Percentiles rank a stretch among this genome's conserved stretches.
Conservation (phyloP, 2,888 invertebrate genomes). For the Thera obeliscata region DNA sequence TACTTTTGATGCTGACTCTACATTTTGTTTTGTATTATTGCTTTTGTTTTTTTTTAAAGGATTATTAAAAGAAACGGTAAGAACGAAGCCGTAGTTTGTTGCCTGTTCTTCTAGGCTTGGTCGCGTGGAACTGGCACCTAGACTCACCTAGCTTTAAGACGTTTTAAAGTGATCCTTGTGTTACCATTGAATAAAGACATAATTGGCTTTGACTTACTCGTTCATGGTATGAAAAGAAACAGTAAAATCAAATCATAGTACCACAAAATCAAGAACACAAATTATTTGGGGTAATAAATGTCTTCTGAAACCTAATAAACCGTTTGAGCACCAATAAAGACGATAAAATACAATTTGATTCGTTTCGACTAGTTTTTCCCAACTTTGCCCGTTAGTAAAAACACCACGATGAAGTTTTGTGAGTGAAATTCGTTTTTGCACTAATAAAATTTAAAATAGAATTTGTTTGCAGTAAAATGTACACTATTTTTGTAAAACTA, state of each 20-base stretch:
- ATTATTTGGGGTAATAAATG: background rate
- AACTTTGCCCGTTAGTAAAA: conserved; percentile 17
- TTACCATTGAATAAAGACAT: too few relatives aligned
- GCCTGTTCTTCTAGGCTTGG: too few relatives aligned
- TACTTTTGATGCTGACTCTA: too few relatives aligned
- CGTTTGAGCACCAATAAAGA: conserved; percentile 6
- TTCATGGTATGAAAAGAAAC: too few relatives aligned
- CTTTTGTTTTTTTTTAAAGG: too few relatives aligned
- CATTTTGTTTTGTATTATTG: too few relatives aligned
- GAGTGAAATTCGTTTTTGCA: conserved; percentile 7
- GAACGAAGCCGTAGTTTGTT: too few relatives aligned
- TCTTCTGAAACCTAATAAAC: conserved; percentile 1
- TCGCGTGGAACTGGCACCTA: too few relatives aligned
- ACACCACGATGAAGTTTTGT: conserved; percentile 6
- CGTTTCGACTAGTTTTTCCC: conserved; percentile 6
- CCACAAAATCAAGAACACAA: background rate
- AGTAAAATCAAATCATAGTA: background rate
- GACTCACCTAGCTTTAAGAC: too few relatives aligned
- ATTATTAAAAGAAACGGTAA: too few relatives aligned
- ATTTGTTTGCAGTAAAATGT: conserved; percentile 3
- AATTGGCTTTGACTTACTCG: too few relatives aligned
- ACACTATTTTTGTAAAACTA: background rate
- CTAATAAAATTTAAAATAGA: conserved; percentile 13
- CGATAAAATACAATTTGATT: background rate
- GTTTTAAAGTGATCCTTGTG: too few relatives aligned